Evolutionary conservation across 2,113 vertebrate species (phyloP).

Genomic region (Macquaria australasica): DNA sequence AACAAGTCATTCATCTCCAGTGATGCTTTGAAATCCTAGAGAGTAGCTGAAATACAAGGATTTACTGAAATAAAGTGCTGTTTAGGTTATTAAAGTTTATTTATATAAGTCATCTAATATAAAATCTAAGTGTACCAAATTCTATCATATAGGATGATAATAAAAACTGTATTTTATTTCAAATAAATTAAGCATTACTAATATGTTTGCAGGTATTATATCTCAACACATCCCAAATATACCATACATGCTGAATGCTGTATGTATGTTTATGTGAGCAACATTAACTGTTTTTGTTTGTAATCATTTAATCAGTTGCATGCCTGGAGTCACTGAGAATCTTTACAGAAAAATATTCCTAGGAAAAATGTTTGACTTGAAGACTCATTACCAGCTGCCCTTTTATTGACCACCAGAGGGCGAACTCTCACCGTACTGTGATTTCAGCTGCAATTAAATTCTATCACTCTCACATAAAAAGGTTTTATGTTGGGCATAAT

Average conservation of each 20-base stretch:
- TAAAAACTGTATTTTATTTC: background rate
- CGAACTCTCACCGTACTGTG: background rate
- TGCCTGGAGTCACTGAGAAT: background rate
- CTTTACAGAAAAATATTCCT: background rate
- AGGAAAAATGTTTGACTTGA: background rate
- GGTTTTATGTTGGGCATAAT: background rate
- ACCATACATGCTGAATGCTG: background rate
- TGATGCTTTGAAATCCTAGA: background rate
- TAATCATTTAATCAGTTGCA: background rate
- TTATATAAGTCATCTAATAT: background rate
- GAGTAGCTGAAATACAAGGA: background rate
- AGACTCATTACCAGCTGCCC: background rate
- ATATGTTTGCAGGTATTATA: too few relatives aligned
- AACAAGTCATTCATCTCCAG: background rate
- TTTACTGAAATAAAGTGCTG: background rate
- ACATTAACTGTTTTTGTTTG: too few relatives aligned
- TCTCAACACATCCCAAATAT: background rate
- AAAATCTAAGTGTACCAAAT: background rate
- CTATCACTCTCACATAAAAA: background rate
- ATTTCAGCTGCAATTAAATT: background rate
- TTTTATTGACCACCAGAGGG: constrained; percentile 40
- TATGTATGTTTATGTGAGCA: background rate
- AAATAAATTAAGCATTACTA: too few relatives aligned
- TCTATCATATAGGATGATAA: background rate
- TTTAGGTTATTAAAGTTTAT: background rate